Evolutionary conservation across 1,140 invertebrate genomes (phyloP).

Genomic region (Halyomorpha halys): DNA sequence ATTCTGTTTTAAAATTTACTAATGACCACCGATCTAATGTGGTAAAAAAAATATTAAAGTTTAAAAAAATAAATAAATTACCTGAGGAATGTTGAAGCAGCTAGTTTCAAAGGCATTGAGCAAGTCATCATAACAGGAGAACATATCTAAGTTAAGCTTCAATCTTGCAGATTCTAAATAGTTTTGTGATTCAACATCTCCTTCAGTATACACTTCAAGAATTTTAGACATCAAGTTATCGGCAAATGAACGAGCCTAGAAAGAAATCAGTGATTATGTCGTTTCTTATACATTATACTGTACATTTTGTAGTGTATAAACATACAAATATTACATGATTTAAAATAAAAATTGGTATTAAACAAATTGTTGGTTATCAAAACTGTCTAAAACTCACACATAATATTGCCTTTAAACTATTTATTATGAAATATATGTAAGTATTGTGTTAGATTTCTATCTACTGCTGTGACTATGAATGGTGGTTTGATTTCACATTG

Average conservation of each 20-base stretch:
- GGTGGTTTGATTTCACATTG: no score
- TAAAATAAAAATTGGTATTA: no score
- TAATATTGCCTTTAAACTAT: no score
- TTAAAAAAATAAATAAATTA: background rate
- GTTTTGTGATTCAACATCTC: background rate
- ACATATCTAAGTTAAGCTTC: background rate
- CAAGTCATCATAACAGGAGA: background rate
- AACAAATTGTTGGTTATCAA: no score
- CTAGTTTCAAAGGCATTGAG: background rate
- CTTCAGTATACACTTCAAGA: background rate
- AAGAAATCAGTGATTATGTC: background rate
- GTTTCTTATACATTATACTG: background rate
- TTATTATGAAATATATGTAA: no score
- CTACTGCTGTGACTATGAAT: no score
- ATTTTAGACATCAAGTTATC: background rate
- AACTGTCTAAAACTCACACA: no score
- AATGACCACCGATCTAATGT: no score
- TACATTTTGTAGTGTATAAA: background rate
- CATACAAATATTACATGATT: background rate
- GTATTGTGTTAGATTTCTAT: no score
- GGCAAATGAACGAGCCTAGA: background rate
- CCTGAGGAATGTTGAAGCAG: constrained; percentile 7
- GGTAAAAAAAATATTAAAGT: no score
- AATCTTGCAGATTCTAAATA: background rate
- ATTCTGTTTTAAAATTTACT: no score